Evolutionary conservation across 2,797 vertebrate genomes (phyloP).

Genomic region (Fratercula arctica): DNA sequence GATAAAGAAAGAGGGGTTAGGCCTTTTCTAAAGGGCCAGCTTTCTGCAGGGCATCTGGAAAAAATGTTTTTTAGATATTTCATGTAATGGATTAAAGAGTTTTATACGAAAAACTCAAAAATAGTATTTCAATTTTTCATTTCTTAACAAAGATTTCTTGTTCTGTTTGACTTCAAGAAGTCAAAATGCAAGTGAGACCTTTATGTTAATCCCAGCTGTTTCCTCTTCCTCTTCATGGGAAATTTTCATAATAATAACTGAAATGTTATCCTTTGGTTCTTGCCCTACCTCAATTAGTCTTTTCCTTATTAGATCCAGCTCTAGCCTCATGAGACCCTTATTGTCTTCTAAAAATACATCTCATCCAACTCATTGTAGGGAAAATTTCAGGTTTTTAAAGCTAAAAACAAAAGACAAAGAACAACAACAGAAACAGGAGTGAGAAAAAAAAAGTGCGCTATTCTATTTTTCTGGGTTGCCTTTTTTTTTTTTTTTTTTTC

Average conservation of each 20-base stretch:
- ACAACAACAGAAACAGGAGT: not conserved
- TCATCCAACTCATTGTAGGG: not conserved
- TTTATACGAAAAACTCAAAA: not conserved
- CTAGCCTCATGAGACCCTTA: not conserved
- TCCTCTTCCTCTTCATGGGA: not conserved
- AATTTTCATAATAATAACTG: not conserved
- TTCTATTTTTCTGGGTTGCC: not conserved
- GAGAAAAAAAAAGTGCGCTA: not conserved
- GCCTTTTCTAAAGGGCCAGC: not conserved
- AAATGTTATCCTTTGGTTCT: not conserved
- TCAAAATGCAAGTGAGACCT: not conserved
- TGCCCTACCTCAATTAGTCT: not conserved
- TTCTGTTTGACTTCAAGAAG: not conserved
- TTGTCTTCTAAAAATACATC: constrained; percentile 31
- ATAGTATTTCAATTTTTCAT: not conserved
- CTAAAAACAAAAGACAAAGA: not conserved
- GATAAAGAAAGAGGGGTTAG: not conserved
- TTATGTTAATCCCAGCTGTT: not conserved
- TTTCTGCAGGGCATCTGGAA: not conserved
- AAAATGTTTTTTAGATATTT: not conserved
- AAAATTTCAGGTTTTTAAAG: not conserved
- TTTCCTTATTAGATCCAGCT: not conserved
- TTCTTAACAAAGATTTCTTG: not conserved
- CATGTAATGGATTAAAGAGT: not conserved
- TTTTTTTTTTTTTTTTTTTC: not conserved